A percentile compares a stretch with the other conserved stretches of the same genome.
Evolutionary conservation across 2,797 vertebrate genomes (phyloP).

Genomic region (Hyperoplus lanceolatus): DNA sequence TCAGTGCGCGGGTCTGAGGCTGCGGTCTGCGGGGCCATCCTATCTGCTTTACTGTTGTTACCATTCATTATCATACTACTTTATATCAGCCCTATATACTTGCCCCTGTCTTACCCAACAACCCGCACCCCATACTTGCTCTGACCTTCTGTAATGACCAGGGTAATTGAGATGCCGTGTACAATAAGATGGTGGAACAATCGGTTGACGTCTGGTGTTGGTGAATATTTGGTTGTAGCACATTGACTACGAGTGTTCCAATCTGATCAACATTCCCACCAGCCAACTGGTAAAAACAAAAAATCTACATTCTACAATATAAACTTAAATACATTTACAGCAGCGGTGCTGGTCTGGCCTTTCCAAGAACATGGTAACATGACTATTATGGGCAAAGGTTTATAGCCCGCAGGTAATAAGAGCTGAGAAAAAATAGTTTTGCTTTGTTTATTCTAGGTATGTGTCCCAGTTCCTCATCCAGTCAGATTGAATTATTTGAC

Average conservation of each 20-base stretch:
- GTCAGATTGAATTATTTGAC: constrained; percentile 3
- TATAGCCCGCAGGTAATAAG: background rate
- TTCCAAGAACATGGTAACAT: background rate
- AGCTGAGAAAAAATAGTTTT: background rate
- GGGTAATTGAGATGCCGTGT: background rate
- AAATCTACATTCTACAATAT: background rate
- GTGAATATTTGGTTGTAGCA: background rate
- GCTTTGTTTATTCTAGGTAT: background rate
- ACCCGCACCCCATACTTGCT: background rate
- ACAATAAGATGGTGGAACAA: background rate
- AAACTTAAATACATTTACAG: background rate
- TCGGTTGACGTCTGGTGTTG: background rate
- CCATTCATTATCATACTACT: background rate
- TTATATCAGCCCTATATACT: background rate
- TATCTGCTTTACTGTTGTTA: constrained; percentile 26
- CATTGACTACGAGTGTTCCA: background rate
- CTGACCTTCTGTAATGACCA: background rate
- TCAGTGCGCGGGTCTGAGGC: constrained; percentile 40
- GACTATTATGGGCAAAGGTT: background rate
- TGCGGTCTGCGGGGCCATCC: background rate
- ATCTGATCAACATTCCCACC: background rate
- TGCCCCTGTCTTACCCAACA: background rate
- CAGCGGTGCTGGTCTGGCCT: background rate
- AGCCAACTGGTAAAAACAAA: background rate
- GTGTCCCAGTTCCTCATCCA: too few species aligned